phyloP scores from a whole-genome alignment of 2,888 invertebrate species.

The Exephanes ischioxanthus region DNA sequence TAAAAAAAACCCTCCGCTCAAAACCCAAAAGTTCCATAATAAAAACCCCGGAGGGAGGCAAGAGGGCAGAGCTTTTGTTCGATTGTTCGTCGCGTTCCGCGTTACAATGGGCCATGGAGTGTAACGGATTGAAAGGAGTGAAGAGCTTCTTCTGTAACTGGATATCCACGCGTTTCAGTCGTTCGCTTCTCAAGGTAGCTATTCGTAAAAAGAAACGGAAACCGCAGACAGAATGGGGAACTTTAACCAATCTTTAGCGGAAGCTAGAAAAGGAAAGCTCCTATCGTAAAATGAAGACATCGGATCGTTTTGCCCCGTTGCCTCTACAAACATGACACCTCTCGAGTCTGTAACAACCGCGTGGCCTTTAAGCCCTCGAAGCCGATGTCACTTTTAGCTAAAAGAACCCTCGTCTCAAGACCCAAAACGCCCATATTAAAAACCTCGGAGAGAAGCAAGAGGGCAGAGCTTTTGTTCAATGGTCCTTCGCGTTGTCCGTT shows the following conservation, averaged over 20 bases:
- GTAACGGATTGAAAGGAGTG: slow-evolving; percentile 41
- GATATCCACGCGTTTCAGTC: slow-evolving; percentile 36
- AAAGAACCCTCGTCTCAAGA: neutral
- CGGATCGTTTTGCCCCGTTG: too few species aligned
- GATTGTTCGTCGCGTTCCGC: neutral
- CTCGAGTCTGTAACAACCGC: too few species aligned
- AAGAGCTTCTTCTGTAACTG: slow-evolving; percentile 50
- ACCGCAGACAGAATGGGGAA: too few species aligned
- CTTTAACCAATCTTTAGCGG: too few species aligned
- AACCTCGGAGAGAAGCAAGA: neutral
- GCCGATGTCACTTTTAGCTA: neutral
- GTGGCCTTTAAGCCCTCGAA: too few species aligned
- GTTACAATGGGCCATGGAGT: slow-evolving; percentile 32
- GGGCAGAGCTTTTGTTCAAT: slow-evolving; percentile 38
- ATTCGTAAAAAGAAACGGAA: too few species aligned
- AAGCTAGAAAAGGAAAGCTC: too few species aligned
- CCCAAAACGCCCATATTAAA: neutral
- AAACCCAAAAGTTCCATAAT: neutral
- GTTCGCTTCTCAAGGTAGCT: neutral
- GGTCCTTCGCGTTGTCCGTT: neutral
- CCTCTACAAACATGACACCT: too few species aligned
- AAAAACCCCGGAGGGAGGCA: neutral
- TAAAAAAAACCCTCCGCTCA: neutral
- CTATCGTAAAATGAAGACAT: too few species aligned
- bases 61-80: slow-evolving; percentile 35